phyloP scores from a whole-genome alignment of 2,888 invertebrate species.

The Dicycla oo region DNA sequence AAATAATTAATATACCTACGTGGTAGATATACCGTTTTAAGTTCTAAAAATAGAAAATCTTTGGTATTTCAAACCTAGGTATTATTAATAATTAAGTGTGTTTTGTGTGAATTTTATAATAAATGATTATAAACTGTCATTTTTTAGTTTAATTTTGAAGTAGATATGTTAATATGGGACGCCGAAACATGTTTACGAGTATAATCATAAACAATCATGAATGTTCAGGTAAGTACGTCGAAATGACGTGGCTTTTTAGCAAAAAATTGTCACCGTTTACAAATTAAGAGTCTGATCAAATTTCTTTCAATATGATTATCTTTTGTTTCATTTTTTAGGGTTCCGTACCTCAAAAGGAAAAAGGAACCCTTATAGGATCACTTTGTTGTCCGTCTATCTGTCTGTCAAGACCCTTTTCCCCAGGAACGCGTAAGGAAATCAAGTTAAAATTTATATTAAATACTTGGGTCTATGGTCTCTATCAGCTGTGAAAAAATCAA shows the following conservation, averaged over 20 bases:
- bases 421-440: no score
- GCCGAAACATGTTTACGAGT: background rate
- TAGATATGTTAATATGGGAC: background rate
- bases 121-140: background rate
- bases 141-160: background rate
- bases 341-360: no score
- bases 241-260: background rate
- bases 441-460: no score
- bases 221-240: background rate
- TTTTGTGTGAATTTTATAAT: constrained; percentile 13
- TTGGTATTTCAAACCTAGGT: background rate
- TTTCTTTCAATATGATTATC: background rate
- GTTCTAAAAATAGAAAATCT: no score
- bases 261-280: background rate
- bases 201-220: background rate
- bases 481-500: no score
- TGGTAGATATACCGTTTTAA: no score
- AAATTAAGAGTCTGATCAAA: background rate
- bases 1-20: no score
- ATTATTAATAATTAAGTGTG: background rate
- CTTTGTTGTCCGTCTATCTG: no score
- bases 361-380: no score
- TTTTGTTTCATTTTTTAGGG: background rate
- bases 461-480: no score
- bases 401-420: no score